phyloP scores from a whole-genome alignment of 2,888 invertebrate species.

The Atrina japonica region DNA sequence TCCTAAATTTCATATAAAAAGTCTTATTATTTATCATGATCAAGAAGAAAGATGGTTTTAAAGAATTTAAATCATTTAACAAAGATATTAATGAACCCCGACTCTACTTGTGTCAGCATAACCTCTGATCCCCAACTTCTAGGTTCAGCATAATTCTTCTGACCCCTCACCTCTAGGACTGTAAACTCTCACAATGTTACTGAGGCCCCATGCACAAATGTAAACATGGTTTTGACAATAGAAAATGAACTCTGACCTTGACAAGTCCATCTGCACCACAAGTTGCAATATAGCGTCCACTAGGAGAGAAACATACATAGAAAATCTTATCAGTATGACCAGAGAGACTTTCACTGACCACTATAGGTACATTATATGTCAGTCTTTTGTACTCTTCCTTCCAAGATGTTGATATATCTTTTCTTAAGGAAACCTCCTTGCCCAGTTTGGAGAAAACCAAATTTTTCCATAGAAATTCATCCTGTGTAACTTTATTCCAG shows the following conservation, averaged over 20 bases:
- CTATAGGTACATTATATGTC: slow-evolving; percentile 11
- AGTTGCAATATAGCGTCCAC: slow-evolving; percentile 12
- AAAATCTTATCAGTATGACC: slow-evolving; percentile 13
- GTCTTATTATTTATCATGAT: too few relatives aligned
- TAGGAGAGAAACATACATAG: slow-evolving; percentile 9
- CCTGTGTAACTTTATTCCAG: slow-evolving; percentile 11
- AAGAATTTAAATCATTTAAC: too few relatives aligned
- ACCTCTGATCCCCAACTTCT: too few relatives aligned
- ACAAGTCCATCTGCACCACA: slow-evolving; percentile 12
- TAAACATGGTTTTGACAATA: too few relatives aligned
- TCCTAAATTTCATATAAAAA: too few relatives aligned
- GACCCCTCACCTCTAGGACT: too few relatives aligned
- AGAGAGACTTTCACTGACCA: background rate
- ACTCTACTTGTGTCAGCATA: too few relatives aligned
- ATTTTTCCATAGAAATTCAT: slow-evolving; percentile 16
- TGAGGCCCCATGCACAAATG: too few relatives aligned
- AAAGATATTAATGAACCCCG: too few relatives aligned
- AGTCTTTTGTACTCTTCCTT: slow-evolving; percentile 12
- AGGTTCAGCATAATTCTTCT: too few relatives aligned
- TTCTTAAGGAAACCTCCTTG: background rate
- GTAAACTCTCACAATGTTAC: too few relatives aligned
- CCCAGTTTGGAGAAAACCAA: slow-evolving; percentile 1
- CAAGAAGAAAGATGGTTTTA: too few relatives aligned
- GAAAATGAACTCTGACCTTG: slow-evolving; percentile 1
- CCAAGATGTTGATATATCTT: background rate